A percentile compares a stretch with the other conserved stretches of the same genome.
Conservation (phyloP, 2,797 vertebrate species). For the Eupleurogrammus muticus region DNA sequence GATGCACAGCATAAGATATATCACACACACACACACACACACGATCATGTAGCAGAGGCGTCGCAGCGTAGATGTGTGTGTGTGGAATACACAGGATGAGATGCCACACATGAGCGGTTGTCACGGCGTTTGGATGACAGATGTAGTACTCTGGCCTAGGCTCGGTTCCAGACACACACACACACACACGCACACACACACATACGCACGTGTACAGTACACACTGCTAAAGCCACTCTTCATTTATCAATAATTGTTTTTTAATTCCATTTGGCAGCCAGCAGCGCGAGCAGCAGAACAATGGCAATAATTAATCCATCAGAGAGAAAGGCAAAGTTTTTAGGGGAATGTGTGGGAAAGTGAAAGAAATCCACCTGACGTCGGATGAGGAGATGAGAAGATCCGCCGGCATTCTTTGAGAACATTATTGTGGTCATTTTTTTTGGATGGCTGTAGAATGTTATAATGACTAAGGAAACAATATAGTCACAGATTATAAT, state of each 20-base stretch:
- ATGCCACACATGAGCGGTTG: conserved; percentile 73
- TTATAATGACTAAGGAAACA: too few relatives aligned
- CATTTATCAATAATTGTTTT: conserved; percentile 80
- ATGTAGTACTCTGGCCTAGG: conserved; percentile 74
- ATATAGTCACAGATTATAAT: too few relatives aligned
- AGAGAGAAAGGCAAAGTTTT: conserved; percentile 60
- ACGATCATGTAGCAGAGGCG: conserved; percentile 41
- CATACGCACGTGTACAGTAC: conserved; percentile 30
- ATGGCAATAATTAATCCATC: conserved; percentile 71
- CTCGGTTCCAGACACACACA: conserved; percentile 62
- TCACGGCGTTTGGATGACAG: conserved; percentile 74
- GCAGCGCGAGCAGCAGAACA: conserved; percentile 64
- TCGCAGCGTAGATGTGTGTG: conserved; percentile 75
- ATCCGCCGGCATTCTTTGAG: neutral
- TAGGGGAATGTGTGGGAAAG: conserved; percentile 10
- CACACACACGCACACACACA: conserved; percentile 36
- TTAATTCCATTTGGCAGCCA: conserved; percentile 78
- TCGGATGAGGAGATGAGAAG: neutral
- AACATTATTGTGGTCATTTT: neutral
- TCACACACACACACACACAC: conserved; percentile 39
- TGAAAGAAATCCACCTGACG: conserved; percentile 30
- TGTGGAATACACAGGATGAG: conserved; percentile 75
- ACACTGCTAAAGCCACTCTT: conserved; percentile 69
- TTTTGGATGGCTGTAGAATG: too few relatives aligned
- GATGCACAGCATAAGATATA: conserved; percentile 47